Base-by-base conservation (phyloP, 2,888 invertebrate species). In the Aporophyla nigra region DNA sequence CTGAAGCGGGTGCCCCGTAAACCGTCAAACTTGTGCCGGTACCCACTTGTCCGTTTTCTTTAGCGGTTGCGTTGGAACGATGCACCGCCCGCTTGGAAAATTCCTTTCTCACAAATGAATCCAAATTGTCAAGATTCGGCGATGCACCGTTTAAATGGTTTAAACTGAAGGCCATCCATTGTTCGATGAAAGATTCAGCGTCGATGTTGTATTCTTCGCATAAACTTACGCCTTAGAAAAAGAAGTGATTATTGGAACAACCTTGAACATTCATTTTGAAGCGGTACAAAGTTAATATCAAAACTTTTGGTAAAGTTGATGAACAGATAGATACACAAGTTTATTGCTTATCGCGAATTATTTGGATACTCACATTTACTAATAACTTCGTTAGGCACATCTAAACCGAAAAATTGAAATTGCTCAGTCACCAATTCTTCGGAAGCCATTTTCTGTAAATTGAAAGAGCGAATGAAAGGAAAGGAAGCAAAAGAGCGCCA, bases 131-230 rank as follows among this genome's bases (percentile, higher is more conserved):
- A 51, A 97, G 82, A 70, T 97, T 97, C 43, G 98, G 98, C 53
- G 97, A 95, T 0, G 97, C 97, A 54, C 97, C 97, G 86, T 97
- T 96, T 83, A 97, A 93, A 90, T 97, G 95, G 53, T 98, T 97
- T 74, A 98, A 95, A 88, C 97, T 97, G 92, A 97, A 98, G 33
- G 98, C 98, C 95, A 98, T 97, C 98, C 98, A 98, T 96, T 97
- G 97, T 91, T 98, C 98, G 71, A 97, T 98, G 87, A 98, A 97
- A 89, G 97, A 97, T 91, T 97, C 98, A 58, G 98, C 97, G 83
- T 97, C 97, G 69, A 98, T 94, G 88, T 97, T 94, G 91, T 98
- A 97, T 71, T 96, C 96, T 83, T 96, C 93, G 91, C 98, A 98
- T 85, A 98, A 94, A 92, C 97, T 97, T 89, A 97, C 96, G 97